Conservation (phyloP, 1,140 invertebrate genomes). For the Pseudomyrmex sp. region DNA sequence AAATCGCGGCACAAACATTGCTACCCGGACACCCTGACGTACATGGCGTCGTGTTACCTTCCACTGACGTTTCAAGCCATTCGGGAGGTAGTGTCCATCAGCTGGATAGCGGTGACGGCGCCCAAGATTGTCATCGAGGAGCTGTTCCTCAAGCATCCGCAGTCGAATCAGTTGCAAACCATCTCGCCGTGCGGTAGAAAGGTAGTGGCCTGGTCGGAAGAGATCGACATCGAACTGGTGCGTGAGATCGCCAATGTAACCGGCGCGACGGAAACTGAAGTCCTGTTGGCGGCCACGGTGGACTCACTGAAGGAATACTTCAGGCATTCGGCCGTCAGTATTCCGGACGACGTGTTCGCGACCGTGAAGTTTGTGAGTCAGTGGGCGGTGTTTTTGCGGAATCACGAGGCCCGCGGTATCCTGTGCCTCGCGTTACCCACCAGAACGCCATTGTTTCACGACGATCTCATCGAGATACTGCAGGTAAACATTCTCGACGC, state of each 20-base stretch:
- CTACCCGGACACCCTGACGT: conserved; percentile 80
- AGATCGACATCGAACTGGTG: conserved; percentile 86
- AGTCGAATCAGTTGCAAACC: conserved; percentile 87
- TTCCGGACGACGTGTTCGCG: conserved; percentile 86
- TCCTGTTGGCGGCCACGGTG: conserved; percentile 88
- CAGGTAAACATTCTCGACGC: conserved; percentile 71
- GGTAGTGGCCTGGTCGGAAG: conserved; percentile 91
- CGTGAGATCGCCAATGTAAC: conserved; percentile 86
- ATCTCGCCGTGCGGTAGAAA: conserved; percentile 91
- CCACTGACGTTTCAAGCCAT: conserved; percentile 86
- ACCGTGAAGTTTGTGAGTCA: conserved; percentile 86
- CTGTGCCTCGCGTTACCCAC: conserved; percentile 87
- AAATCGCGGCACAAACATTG: conserved; percentile 80
- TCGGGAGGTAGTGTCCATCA: conserved; percentile 86
- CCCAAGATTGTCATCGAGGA: conserved; percentile 87
- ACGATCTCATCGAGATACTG: conserved; percentile 82
- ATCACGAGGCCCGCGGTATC: conserved; percentile 85
- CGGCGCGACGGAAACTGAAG: conserved; percentile 89
- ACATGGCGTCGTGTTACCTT: conserved; percentile 85
- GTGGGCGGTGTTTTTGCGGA: conserved; percentile 83
- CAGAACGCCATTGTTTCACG: conserved; percentile 80
- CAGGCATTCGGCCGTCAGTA: conserved; percentile 83
- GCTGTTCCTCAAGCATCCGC: conserved; percentile 83
- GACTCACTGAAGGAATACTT: conserved; percentile 89
- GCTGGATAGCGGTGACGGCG: conserved; percentile 85